Percentiles rank a stretch among this genome's conserved stretches.
phyloP scores from a whole-genome alignment of 2,888 invertebrate species.

The Conchocele bisecta region DNA sequence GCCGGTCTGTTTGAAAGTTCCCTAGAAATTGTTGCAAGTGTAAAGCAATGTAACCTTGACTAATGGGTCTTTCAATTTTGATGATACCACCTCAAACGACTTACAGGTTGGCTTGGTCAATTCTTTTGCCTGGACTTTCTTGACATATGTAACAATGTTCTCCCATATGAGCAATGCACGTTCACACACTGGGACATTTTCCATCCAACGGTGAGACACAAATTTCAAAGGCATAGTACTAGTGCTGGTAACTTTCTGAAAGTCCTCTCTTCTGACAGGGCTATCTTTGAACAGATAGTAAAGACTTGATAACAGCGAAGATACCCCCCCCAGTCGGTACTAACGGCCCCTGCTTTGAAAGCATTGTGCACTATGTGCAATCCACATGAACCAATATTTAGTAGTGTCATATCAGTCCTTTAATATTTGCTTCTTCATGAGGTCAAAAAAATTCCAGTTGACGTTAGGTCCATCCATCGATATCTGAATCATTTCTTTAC shows the following conservation, averaged over 20 bases:
- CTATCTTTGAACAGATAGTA: conserved; percentile 71
- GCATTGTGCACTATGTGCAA: conserved; percentile 48
- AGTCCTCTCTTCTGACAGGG: conserved; percentile 68
- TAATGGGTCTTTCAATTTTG: conserved; percentile 1
- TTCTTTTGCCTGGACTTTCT: conserved; percentile 2
- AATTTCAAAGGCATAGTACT: conserved; percentile 1
- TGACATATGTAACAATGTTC: neutral
- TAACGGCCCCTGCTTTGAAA: conserved; percentile 20
- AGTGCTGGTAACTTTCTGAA: conserved; percentile 19
- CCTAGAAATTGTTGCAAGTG: too few relatives aligned
- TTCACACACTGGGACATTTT: conserved; percentile 7
- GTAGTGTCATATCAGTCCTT: neutral
- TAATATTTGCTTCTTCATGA: conserved; percentile 12
- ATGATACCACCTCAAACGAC: conserved; percentile 4
- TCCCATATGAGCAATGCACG: neutral
- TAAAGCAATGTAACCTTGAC: too few relatives aligned
- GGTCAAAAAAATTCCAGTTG: conserved; percentile 26
- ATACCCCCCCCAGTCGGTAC: conserved; percentile 42
- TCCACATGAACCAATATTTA: conserved; percentile 53
- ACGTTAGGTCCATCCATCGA: conserved; percentile 43
- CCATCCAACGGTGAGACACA: conserved; percentile 7
- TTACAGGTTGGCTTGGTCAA: neutral
- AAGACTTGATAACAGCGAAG: conserved; percentile 54
- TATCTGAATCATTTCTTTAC: too few relatives aligned
- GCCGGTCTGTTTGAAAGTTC: too few relatives aligned